Base-by-base conservation (phyloP, 2,888 invertebrate species). In the Diadegma fenestrale region DNA sequence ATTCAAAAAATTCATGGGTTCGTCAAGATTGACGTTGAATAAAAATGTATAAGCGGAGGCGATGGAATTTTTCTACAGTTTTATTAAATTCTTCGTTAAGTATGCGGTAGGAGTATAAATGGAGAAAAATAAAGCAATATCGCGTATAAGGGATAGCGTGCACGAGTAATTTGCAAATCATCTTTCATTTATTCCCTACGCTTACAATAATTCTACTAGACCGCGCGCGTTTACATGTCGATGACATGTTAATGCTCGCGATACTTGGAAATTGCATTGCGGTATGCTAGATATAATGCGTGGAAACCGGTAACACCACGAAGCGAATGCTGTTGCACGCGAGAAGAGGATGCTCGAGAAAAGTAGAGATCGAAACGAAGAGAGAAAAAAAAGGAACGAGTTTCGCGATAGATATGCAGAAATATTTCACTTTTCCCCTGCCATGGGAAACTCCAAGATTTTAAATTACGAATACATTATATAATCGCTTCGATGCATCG, bases 251-350 rank as follows among this genome's bases (percentile, higher is more conserved):
- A 69, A 78, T 69, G 69, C 69, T 78, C 76, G 51, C 71, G 80
- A 77, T 73, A 73, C 82, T 79, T 80, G 86, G 80, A 80, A 77
- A 87, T 83, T 85, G 82, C 85, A 80, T 54, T 33, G 83, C 71
- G 33, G 58, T 66, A 80, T 48, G 80, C 63, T 37, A 30, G 64
- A 58, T 51, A 54, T 41, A 68, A 75, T 80, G 86, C 77, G 66
- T 45, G 76, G 71, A 73, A 84, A 80, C 86, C 86, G 86, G 86
- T 87, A 84, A 85, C 71, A 71, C 77, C 79, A 63, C 14, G 58
- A 22, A 68, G 64, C 66, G 81, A 73, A 61, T 45, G 45, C n/a
- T 73, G 37, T 41, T 48, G 82, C 45, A 83, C 68, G 61, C 30
- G 72, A 54, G 80, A 66, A 37, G 43, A 51, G 61, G 66, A 58